Conservation (phyloP, 2,888 invertebrate species). For the Chouioia cunea region DNA sequence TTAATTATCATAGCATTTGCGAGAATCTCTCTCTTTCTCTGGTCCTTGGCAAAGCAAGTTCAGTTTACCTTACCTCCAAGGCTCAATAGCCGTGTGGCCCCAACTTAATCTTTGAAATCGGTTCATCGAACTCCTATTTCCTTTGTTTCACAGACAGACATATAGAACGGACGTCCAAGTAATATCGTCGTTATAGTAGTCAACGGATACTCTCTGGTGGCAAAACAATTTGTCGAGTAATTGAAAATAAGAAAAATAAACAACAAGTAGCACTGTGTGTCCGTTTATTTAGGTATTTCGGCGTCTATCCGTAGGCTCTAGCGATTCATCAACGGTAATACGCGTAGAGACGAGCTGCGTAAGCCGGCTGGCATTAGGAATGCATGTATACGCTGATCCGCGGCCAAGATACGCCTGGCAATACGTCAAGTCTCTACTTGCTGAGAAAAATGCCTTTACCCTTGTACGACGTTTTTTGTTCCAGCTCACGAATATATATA, state of each 20-base stretch:
- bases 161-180: no score
- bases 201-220: no score
- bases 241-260: background rate
- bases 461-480: no score
- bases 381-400: constrained; percentile 63
- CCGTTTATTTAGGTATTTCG: constrained; percentile 36
- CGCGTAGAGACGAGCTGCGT: constrained; percentile 46
- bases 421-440: constrained; percentile 57
- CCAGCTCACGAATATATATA: no score
- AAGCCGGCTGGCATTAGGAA: constrained; percentile 57
- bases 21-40: background rate
- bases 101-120: constrained; percentile 15
- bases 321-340: constrained; percentile 59
- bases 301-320: constrained; percentile 36
- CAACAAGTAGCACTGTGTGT: background rate
- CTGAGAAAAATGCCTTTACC: no score
- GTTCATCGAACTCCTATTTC: constrained; percentile 28
- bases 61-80: constrained; percentile 13
- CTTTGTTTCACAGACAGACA: background rate
- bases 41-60: constrained; percentile 8
- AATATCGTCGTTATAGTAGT: no score
- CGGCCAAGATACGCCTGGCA: constrained; percentile 60
- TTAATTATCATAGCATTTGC: constrained; percentile 33
- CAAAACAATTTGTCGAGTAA: no score
- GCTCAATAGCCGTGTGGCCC: constrained; percentile 6